Evolutionary conservation across 1,140 invertebrate genomes (phyloP).

Genomic region (Drosophila sturtevanti): DNA sequence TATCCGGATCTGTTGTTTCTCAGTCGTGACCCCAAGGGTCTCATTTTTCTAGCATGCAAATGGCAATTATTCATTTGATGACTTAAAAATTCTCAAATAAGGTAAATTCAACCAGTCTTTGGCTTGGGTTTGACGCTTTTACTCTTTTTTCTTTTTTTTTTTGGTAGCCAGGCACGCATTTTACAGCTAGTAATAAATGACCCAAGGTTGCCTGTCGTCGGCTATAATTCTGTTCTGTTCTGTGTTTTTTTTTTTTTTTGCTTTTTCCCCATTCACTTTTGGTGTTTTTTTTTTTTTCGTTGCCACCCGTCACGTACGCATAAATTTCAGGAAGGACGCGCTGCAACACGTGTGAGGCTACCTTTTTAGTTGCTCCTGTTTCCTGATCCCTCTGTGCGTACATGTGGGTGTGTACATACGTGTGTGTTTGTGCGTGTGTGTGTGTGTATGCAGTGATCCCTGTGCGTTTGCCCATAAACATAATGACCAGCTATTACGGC

Average conservation of each 20-base stretch:
- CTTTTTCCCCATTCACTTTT: neutral
- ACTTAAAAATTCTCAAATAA: neutral
- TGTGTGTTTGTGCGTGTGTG: conserved; percentile 19
- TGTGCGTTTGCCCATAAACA: conserved; percentile 53
- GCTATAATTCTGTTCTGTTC: conserved; percentile 48
- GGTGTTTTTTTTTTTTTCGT: neutral
- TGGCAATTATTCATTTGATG: conserved; percentile 47
- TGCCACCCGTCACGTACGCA: conserved; percentile 58
- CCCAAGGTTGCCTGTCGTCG: conserved; percentile 65
- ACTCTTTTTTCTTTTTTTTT: conserved; percentile 12
- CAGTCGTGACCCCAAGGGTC: neutral
- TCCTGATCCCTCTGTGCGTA: conserved; percentile 23
- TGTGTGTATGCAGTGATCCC: conserved; percentile 26
- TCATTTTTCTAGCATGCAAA: conserved; percentile 25
- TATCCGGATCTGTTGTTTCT: conserved; percentile 12
- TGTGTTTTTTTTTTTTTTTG: neutral
- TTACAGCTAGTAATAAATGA: conserved; percentile 78
- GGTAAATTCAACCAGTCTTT: neutral
- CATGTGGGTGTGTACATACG: conserved; percentile 38
- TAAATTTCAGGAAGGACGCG: conserved; percentile 61
- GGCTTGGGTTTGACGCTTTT: neutral
- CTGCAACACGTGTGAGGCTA: conserved; percentile 41
- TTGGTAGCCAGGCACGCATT: conserved; percentile 44
- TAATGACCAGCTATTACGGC: conserved; percentile 74
- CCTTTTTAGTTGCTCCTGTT: conserved; percentile 28